Evolutionary conservation across 2,113 vertebrate genomes (phyloP), one percentile per base, ranked within the genome.

Genomic region (Dunckerocampus dactyliophorus): DNA sequence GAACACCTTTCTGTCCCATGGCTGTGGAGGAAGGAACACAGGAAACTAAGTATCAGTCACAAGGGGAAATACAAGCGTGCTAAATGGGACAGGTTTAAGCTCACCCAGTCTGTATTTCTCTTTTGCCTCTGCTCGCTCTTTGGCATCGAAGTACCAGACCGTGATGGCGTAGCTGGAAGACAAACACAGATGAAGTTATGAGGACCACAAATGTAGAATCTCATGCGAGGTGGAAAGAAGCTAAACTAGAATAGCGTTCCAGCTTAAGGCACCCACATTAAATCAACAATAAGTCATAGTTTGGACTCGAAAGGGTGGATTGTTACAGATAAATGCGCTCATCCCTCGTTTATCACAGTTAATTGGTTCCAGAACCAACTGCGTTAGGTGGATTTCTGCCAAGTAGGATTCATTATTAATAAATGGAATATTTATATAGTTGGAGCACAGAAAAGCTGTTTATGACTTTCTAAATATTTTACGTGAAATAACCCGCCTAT

Each of bases 91-190:
- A 1, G 7, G 19, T 56, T 20, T 31, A 57, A 31, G 52, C 84
- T 71, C 76, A 96, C 94, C 93, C 68, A 92, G 77, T 80, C 82
- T 87, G 82, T 94, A 95, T 77, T 92, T 94, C 81, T 94, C 93
- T 83, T 93, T 95, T 77, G 94, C 94, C 75, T 93, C 92, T 37
- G 92, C 90, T 74, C 94, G 83, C 82, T 96, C 94, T 89, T 95
- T 93, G 69, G 94, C 93, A 72, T 96, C 94, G 79, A 96, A 96
- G 92, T 95, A 96, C 94, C 94, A 96, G 86, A 96, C 93, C 17
- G 94, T 96, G 89, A 96, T 95, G 81, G 94, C 94, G 71, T 93
- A 96, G 76, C 94, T 96, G 83, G 4, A 61, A 76, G 15, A 77
- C 47, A 82, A 63, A 51, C 46, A 39, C 3, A 55, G 20, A 65